Evolutionary conservation across 1,140 invertebrate genomes (phyloP), one percentile per base, ranked within the genome.

Genomic region (Pteromalus puparum): DNA sequence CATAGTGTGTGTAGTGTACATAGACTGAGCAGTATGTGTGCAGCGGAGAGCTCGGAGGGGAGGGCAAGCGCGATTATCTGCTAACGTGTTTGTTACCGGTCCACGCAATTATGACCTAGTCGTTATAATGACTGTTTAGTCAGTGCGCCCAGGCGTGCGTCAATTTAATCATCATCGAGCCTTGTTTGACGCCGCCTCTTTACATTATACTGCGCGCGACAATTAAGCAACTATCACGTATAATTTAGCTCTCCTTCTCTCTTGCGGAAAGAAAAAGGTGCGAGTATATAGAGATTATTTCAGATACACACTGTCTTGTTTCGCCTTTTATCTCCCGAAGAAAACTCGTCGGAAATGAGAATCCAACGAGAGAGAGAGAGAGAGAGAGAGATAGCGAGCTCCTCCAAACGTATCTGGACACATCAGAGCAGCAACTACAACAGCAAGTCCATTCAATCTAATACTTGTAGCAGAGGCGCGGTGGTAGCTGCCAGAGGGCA

Each of bases 381-480:
- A n/a, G n/a, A n/a, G n/a, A n/a, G n/a, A n/a, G n/a, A 42, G 0
- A 21, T 34, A 83, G 68, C 65, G 88, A 90, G 88, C 87, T 89
- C 87, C 89, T 90, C 89, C 90, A 89, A 89, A 88, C 90, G 89
- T 91, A 91, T 91, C 88, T 90, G 87, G 84, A 87, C 86, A 75
- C 76, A 68, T 87, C 83, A 87, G 87, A 91, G 91, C 89, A 89
- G 90, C 90, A 90, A 92, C 90, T 92, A 92, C 91, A 92, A 92
- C 91, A 91, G 89, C 87, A 89, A 92, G 90, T 92, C 91, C 91
- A 91, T 91, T 93, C 91, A 90, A 93, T 92, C 91, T 92, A 92
- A 92, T 92, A 92, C 91, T 93, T 92, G 90, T 90, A 42, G 38
- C 38, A 42, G 38, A 89, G 30, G 30, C 3, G 75, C 74, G 74